Percentiles rank a stretch among this genome's conserved stretches.
These are phyloP conservation scores for Pristionchus pacificus DNA, from an alignment of 1,140 invertebrate genomes.

Conservation along the genomic window DNA sequence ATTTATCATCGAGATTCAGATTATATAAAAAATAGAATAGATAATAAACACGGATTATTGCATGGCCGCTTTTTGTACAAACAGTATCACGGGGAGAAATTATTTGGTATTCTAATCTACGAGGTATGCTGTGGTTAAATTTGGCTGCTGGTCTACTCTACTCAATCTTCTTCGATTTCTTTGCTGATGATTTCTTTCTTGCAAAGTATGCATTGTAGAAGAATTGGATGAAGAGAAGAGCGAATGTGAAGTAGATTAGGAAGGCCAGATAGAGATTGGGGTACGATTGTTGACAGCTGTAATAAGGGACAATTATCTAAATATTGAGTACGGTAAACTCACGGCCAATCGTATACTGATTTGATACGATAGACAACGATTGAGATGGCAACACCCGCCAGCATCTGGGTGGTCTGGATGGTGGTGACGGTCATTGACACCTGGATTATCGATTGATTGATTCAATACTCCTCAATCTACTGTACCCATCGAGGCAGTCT, in stretches of 20 bases:
- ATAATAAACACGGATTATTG: no score
- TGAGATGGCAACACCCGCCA: constrained; percentile 80
- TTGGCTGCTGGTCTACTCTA: no score
- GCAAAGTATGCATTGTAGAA: constrained; percentile 63
- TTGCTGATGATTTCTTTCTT: constrained; percentile 21
- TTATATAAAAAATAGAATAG: no score
- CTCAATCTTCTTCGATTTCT: constrained; percentile 15
- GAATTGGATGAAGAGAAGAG: constrained; percentile 61
- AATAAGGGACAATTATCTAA: neutral
- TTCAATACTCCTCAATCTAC: neutral
- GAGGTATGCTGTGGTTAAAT: no score
- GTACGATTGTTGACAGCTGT: constrained; percentile 75
- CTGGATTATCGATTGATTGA: neutral
- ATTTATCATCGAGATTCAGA: no score
- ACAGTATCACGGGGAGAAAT: no score
- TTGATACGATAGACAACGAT: constrained; percentile 64
- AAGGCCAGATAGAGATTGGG: constrained; percentile 84
- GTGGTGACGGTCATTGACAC: constrained; percentile 86
- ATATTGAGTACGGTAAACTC: constrained; percentile 4
- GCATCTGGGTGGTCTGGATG: constrained; percentile 90
- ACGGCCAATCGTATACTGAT: constrained; percentile 18
- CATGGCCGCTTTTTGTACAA: no score
- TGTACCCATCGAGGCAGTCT: constrained; percentile 69
- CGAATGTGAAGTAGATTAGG: constrained; percentile 78
- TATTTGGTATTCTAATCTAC: no score